Evolutionary conservation across 2,888 invertebrate genomes (phyloP), one percentile per base, ranked within the genome.

Genomic region (Drosophila nr. medialis): DNA sequence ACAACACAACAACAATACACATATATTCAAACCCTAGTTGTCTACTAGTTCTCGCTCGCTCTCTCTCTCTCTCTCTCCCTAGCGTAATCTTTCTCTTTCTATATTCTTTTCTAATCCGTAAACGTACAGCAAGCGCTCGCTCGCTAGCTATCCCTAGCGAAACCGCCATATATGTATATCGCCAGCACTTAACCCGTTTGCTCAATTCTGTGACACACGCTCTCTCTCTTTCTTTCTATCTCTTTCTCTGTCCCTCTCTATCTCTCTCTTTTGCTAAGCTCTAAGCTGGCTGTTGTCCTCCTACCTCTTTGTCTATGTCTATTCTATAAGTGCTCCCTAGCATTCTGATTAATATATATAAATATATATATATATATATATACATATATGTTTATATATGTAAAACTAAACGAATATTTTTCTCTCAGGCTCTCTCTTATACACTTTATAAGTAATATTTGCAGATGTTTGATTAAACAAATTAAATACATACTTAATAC

Each of bases 361-460:
- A 68, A 50, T 59, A 42, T 18, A 24, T 54, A n/a, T 54, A 53
- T 21, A 7, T 55, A 64, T 50, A 77, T 77, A 64, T 58, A 72
- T 66, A 60, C 72, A 48, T 56, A 45, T 51, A 42, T 65, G 40
- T 51, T 10, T 49, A n/a, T 49, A 51, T 48, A 48, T 72, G 40
- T 51, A 40, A 21, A 51, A 74, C 45, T 36, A 38, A 64, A 72
- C 51, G 21, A 60, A 27, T 65, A 48, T 68, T 55, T 61, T 48
- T 64, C 21, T 73, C 42, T 53, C 60, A 54, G 32, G 58, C 50
- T 82, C 32, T 77, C 42, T 78, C 49, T 65, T 53, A 64, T 61
- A 79, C 71, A 77, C 73, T 62, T 63, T 72, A 68, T 67, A 63
- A 66, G 75, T 84, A 84, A 76, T 72, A 64, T 64, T 72, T 80